These are phyloP conservation scores for Pongo pygmaeus DNA, from an alignment of 2,113 vertebrate species.

Conservation along the genomic window DNA sequence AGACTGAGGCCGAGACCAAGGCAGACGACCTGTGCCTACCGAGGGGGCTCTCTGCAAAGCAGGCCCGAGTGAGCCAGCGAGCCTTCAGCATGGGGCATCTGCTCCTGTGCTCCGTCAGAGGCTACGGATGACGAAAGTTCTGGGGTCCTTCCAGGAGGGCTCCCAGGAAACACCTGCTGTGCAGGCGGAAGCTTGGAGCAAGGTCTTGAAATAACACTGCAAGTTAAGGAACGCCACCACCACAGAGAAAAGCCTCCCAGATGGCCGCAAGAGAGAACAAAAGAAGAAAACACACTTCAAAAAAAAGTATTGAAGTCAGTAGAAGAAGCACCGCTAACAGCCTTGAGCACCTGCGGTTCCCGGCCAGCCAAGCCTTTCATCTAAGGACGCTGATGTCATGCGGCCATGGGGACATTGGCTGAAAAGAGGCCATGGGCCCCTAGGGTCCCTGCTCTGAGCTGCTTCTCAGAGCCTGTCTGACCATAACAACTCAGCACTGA, in stretches of 20 bases:
- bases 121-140: neutral
- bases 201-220: neutral
- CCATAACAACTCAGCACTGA: neutral
- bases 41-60: neutral
- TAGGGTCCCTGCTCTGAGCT: neutral
- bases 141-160: neutral
- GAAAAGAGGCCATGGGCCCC: neutral
- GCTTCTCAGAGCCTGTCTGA: neutral
- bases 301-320: neutral
- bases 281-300: neutral
- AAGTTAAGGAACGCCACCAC: neutral
- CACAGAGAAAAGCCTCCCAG: neutral
- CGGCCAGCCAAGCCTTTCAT: neutral
- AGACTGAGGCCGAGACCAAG: neutral
- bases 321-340: neutral
- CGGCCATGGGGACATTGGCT: rapidly evolving
- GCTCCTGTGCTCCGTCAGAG: neutral
- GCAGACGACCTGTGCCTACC: neutral
- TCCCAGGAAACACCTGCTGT: neutral
- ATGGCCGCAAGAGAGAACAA: neutral
- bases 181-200: neutral
- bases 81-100: neutral
- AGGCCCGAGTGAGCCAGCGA: neutral
- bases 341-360: neutral
- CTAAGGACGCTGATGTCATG: neutral